Evolutionary conservation across 1,140 invertebrate species (phyloP).

Genomic region (Cotesia vestalis): DNA sequence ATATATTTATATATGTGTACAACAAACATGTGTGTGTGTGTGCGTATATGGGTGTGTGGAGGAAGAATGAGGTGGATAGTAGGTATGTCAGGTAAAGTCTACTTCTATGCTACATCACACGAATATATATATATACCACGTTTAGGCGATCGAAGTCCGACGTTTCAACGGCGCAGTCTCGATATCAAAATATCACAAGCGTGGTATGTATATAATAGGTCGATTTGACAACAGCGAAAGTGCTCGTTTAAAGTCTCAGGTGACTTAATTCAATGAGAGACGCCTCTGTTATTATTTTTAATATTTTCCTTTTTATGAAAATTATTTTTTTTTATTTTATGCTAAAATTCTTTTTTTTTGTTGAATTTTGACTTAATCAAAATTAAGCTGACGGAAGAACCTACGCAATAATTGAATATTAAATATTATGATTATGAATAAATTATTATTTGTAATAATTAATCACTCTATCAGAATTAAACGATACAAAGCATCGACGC

Average conservation of each 20-base stretch:
- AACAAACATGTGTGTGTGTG: not conserved
- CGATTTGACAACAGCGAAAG: conserved; percentile 17
- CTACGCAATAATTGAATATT: no score
- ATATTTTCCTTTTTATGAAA: not conserved
- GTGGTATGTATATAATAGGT: not conserved
- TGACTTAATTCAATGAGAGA: no score
- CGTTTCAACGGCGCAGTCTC: conserved; percentile 22
- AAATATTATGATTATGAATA: no score
- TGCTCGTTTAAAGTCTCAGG: not conserved
- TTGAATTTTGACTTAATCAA: no score
- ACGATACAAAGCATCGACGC: no score
- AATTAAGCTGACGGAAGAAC: no score
- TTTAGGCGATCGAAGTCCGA: conserved; percentile 26
- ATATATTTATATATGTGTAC: not conserved
- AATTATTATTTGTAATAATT: no score
- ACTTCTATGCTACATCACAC: not conserved
- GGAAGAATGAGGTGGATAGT: not conserved
- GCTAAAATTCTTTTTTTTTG: no score
- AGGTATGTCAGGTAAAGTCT: no score
- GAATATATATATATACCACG: not conserved
- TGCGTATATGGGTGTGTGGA: not conserved
- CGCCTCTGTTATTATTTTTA: not conserved
- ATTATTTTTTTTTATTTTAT: no score
- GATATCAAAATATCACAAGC: conserved; percentile 29
- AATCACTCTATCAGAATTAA: no score